Percentiles rank a stretch among this genome's conserved stretches.
Evolutionary conservation across 2,888 invertebrate genomes (phyloP).

Genomic region (Drosophila parthenogenetica): DNA sequence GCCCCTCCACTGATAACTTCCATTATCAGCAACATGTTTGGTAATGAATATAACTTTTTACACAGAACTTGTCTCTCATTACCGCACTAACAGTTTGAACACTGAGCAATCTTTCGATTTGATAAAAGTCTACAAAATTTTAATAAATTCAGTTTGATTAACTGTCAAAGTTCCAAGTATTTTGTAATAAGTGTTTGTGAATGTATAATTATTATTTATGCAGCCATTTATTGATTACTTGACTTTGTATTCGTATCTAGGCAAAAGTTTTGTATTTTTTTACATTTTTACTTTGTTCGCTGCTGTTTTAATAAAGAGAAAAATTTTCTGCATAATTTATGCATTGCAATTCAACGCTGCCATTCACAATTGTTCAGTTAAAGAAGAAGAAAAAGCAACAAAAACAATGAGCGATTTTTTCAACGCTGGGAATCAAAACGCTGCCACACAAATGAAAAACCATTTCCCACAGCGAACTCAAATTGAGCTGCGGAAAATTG

Average conservation of each 20-base stretch:
- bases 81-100: background rate
- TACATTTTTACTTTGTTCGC: constrained; percentile 7
- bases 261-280: background rate
- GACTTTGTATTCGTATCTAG: background rate
- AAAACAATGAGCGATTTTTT: constrained; percentile 8
- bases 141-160: background rate
- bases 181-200: background rate
- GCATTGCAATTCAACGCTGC: constrained; percentile 23
- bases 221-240: constrained; percentile 7
- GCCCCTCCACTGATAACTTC: constrained; percentile 4
- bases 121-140: background rate
- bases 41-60: constrained; percentile 8
- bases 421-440: constrained; percentile 46
- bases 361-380: constrained; percentile 17
- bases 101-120: background rate
- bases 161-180: background rate
- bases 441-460: constrained; percentile 51
- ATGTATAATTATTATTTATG: background rate
- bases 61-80: constrained; percentile 1
- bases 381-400: background rate
- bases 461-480: constrained; percentile 42
- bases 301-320: constrained; percentile 53
- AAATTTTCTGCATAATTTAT: constrained; percentile 57
- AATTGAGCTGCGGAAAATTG: constrained; percentile 24
- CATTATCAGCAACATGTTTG: constrained; percentile 9